phyloP scores from a whole-genome alignment of 2,797 vertebrate species.

The Eulemur albifrons region DNA sequence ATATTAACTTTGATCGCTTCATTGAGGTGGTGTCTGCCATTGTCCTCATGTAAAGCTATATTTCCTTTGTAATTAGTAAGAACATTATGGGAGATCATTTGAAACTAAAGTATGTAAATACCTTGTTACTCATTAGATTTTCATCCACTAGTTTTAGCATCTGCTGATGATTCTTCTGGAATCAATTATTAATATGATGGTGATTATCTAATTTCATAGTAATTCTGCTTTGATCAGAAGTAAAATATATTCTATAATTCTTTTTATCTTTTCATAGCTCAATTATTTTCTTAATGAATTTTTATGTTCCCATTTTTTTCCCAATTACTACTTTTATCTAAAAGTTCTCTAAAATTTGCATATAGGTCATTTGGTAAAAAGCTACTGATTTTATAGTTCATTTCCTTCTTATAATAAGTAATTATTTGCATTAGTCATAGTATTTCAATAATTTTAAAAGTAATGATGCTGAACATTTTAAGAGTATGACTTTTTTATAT shows the following conservation, averaged over 20 bases:
- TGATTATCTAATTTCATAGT: not conserved
- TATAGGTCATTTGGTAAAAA: constrained; percentile 23
- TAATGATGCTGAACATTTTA: not conserved
- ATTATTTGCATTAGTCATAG: not conserved
- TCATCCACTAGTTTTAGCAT: not conserved
- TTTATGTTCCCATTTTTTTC: not conserved
- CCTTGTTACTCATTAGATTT: not conserved
- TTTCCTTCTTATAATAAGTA: constrained; percentile 29
- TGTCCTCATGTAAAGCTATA: not conserved
- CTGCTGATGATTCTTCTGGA: constrained; percentile 3
- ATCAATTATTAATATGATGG: not conserved
- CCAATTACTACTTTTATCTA: not conserved
- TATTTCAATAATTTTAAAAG: not conserved
- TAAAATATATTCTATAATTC: not conserved
- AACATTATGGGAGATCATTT: not conserved
- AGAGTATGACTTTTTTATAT: not conserved
- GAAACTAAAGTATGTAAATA: not conserved
- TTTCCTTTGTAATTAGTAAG: not conserved
- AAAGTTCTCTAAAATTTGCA: constrained; percentile 3
- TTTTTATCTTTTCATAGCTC: constrained; percentile 2
- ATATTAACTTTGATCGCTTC: not conserved
- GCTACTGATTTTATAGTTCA: not conserved
- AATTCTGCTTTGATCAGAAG: constrained; percentile 17
- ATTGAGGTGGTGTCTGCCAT: not conserved
- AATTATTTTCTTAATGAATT: constrained; percentile 46